Base-by-base conservation (phyloP, 1,140 invertebrate genomes). In the Magallana gigas region DNA sequence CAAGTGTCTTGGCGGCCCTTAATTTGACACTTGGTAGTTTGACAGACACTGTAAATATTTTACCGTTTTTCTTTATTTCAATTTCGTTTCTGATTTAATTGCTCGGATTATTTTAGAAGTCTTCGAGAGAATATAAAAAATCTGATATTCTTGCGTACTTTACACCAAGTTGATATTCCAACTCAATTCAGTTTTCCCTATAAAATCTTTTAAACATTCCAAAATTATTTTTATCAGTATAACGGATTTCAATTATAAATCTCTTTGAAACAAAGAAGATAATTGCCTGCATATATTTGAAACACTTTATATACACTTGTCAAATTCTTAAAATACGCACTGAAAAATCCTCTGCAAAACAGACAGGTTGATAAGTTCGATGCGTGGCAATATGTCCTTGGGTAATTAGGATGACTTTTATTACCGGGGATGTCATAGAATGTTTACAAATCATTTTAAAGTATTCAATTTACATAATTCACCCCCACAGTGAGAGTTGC, bases 381-480 rank as follows among this genome's bases (percentile, higher is more conserved):
- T 76, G 11, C 68, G 23, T 29, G 11, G 12, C 3, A 4, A 76
- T 76, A 29, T 29, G 9, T 29, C 18, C 36, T 18, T 12, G 5
- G 68, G 11, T 76, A 14, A 23, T 76, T 29, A 76, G 9, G 23
- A 8, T 9, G 68, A 29, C 68, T 29, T 76, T 76, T 76, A 76
- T 76, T 29, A 29, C 36, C 23, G 8, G 36, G 23, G 23, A 8
- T 76, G 23, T 76, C 68, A 76, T 11, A 29, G 68, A 76, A 76
- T 76, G 68, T 76, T 76, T 76, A 76, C 68, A 76, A 36, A 76
- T 76, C 68, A 76, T 76, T 76, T 9, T 12, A 36, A 29, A 29
- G 23, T 36, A 36, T 76, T 76, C 48, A 8, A 18, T 76, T 23
- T 76, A 29, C 68, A 76, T 76, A 76, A 36, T 76, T 76, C 68